Evolutionary conservation across 2,888 invertebrate genomes (phyloP).

Genomic region (Stegophylla sp.): DNA sequence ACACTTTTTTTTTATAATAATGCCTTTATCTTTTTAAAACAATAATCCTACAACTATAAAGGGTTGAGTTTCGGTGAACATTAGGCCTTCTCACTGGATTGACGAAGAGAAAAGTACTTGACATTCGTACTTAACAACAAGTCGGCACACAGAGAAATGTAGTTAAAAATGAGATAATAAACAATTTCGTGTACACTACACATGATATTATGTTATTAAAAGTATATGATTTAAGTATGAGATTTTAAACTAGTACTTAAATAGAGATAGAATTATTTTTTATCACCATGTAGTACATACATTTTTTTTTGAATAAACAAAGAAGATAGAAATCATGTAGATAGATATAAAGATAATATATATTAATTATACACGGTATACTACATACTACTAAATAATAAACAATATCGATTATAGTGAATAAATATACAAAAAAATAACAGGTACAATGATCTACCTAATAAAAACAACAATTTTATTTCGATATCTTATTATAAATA

Average conservation of each 20-base stretch:
- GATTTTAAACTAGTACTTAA: too few species aligned
- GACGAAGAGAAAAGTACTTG: background rate
- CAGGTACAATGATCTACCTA: background rate
- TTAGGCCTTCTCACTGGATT: background rate
- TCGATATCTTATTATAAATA: background rate
- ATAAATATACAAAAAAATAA: background rate
- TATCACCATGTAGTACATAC: background rate
- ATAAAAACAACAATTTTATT: background rate
- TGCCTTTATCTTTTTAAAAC: background rate
- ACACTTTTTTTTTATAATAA: background rate
- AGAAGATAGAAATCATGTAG: background rate
- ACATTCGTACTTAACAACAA: background rate
- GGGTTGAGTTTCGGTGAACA: background rate
- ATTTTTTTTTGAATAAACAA: background rate
- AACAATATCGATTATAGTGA: too few species aligned
- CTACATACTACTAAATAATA: too few species aligned
- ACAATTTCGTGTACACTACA: too few species aligned
- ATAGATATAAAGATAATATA: background rate
- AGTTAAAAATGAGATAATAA: background rate
- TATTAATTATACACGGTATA: too few species aligned
- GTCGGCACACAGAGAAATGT: background rate
- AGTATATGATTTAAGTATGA: too few species aligned
- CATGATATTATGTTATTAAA: too few species aligned
- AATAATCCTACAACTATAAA: background rate
- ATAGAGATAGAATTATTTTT: background rate